Conservation (phyloP, 2,113 vertebrate species). For the Ophthalmolycus amberensis region DNA sequence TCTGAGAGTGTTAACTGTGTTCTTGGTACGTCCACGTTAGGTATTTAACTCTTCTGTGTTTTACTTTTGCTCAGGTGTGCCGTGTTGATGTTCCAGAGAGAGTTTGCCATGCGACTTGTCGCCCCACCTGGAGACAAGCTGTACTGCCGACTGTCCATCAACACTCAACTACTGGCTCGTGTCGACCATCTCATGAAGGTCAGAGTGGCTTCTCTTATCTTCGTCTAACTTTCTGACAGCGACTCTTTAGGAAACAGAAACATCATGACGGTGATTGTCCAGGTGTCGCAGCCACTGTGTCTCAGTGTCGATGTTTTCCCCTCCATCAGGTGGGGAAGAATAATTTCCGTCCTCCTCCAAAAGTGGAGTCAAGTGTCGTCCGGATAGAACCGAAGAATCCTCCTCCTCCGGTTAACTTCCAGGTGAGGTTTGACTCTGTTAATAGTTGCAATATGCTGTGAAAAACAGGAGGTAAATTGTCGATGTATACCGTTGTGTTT, state of each 20-base stretch:
- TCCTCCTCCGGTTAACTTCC: constrained; percentile 96
- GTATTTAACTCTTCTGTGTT: neutral
- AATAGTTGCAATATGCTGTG: neutral
- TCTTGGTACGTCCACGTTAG: neutral
- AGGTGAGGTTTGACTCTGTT: constrained; percentile 81
- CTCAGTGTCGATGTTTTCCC: constrained; percentile 5
- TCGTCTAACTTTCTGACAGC: neutral
- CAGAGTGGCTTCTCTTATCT: neutral
- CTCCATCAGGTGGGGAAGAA: constrained; percentile 92
- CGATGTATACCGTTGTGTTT: neutral
- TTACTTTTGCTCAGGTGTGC: constrained; percentile 87
- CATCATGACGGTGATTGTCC: neutral
- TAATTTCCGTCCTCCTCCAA: constrained; percentile 97
- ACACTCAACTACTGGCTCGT: constrained; percentile 94
- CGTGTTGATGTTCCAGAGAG: constrained; percentile 98
- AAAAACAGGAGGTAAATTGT: neutral
- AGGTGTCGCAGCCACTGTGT: neutral
- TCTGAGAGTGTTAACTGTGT: neutral
- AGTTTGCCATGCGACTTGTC: constrained; percentile 96
- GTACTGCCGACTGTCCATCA: constrained; percentile 96
- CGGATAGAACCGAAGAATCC: constrained; percentile 98
- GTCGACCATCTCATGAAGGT: constrained; percentile 99
- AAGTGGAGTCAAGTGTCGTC: constrained; percentile 99
- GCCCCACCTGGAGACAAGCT: constrained; percentile 94
- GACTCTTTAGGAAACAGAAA: neutral